phyloP scores from a whole-genome alignment of 2,797 vertebrate genomes.

The Phyllotis vaccarum region DNA sequence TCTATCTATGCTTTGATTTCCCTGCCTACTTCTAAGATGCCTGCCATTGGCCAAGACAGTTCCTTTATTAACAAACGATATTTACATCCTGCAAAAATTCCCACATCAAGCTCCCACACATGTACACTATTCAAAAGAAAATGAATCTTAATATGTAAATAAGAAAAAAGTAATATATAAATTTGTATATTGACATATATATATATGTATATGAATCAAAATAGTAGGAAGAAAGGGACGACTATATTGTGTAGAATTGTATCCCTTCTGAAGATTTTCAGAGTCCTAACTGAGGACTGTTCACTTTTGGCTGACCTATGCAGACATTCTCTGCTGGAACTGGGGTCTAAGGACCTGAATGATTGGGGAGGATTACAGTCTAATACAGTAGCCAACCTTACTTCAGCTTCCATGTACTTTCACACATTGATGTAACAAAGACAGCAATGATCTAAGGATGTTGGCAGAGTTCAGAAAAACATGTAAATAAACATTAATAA shows the following conservation, averaged over 20 bases:
- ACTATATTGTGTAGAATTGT: neutral
- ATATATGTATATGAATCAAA: neutral
- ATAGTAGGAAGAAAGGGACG: neutral
- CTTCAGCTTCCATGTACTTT: neutral
- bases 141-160: neutral
- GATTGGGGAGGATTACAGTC: neutral
- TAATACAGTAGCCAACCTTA: neutral
- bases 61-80: too few relatives aligned
- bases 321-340: neutral
- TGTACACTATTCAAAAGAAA: neutral
- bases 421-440: neutral
- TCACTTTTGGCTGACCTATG: neutral
- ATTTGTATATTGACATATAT: neutral
- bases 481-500: neutral
- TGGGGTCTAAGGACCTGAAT: neutral
- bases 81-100: too few relatives aligned
- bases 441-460: neutral
- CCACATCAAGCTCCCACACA: neutral
- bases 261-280: neutral
- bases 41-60: too few relatives aligned
- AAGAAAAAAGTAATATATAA: neutral
- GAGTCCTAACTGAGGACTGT: neutral
- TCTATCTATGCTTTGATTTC: too few relatives aligned
- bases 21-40: too few relatives aligned
- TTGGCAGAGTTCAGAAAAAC: neutral